Percentiles rank a stretch among this genome's conserved stretches.
Conservation (phyloP, 2,797 vertebrate genomes). For the Anableps anableps region DNA sequence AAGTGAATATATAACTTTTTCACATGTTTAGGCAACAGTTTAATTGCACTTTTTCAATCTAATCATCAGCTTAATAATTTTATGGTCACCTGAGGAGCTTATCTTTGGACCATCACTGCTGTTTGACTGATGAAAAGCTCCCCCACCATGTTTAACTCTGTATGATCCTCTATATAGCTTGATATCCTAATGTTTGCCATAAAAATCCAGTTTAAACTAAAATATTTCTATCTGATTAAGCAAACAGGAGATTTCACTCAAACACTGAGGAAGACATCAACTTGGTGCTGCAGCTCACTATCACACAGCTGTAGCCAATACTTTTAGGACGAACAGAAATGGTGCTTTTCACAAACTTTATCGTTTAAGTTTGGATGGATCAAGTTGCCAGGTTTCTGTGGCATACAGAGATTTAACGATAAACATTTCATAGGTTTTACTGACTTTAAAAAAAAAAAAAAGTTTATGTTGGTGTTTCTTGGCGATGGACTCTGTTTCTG, state of each 20-base stretch:
- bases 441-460: neutral
- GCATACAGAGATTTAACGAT: neutral
- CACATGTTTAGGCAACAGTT: neutral
- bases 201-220: neutral
- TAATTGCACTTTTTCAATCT: neutral
- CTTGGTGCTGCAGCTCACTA: neutral
- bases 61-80: neutral
- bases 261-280: neutral
- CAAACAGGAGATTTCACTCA: neutral
- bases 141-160: neutral
- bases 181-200: neutral
- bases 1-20: neutral
- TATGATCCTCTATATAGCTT: neutral
- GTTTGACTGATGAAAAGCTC: neutral
- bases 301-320: neutral
- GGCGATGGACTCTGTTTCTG: neutral
- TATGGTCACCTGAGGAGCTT: neutral
- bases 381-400: neutral
- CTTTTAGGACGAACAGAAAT: neutral
- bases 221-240: neutral
- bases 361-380: neutral
- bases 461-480: neutral
- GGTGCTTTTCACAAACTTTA: neutral
- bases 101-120: no score
- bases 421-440: neutral